These are phyloP conservation scores for Hecatera dysodea DNA, from an alignment of 2,888 invertebrate genomes.

Conservation along the genomic window DNA sequence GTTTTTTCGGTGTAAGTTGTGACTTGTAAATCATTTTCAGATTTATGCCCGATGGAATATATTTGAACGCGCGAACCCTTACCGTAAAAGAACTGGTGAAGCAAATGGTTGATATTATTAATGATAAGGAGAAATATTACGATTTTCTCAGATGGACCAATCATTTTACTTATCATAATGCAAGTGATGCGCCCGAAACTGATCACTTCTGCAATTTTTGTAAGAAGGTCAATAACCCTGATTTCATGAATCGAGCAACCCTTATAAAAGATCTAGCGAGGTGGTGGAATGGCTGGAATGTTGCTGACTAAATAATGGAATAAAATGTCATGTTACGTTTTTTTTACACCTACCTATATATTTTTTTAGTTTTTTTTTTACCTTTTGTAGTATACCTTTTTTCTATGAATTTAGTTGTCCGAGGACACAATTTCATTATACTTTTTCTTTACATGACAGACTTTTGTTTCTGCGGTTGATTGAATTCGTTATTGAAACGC, in stretches of 20 bases:
- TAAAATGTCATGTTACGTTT: neutral
- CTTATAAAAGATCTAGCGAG: slow-evolving; percentile 8
- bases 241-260: slow-evolving; percentile 19
- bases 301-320: neutral
- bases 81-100: slow-evolving; percentile 45
- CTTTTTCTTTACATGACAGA: neutral
- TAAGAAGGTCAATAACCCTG: slow-evolving; percentile 37
- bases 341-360: neutral
- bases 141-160: slow-evolving; percentile 73
- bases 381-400: neutral
- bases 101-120: slow-evolving; percentile 66
- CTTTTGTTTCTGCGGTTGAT: neutral
- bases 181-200: slow-evolving; percentile 52
- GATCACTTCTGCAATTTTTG: slow-evolving; percentile 65
- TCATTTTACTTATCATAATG: slow-evolving; percentile 68
- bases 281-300: slow-evolving; percentile 43
- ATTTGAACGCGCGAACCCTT: slow-evolving; percentile 60
- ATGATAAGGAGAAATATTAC: slow-evolving; percentile 61
- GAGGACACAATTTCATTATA: neutral
- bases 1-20: neutral
- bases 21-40: slow-evolving; percentile 43
- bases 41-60: slow-evolving; percentile 69
- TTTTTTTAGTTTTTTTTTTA: neutral
- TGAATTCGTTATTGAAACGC: neutral
- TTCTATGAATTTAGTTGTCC: neutral